Conservation (phyloP, 2,888 invertebrate genomes). For the Venusia cambrica region DNA sequence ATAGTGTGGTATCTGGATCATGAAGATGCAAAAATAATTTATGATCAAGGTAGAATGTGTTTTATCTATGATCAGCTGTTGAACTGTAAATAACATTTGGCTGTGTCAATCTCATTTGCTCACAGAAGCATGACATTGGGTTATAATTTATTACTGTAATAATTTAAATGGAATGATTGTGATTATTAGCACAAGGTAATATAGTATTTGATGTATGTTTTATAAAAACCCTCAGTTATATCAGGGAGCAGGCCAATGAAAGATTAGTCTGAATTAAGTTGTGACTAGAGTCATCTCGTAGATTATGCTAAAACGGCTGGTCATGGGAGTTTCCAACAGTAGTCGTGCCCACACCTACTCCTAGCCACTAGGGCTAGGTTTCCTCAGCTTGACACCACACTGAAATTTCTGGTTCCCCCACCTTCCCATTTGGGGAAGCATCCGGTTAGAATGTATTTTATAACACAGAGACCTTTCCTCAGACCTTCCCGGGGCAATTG, state of each 20-base stretch:
- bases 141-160: constrained; percentile 2
- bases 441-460: constrained; percentile 85
- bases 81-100: constrained; percentile 8
- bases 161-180: constrained; percentile 4
- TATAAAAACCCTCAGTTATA: constrained; percentile 71
- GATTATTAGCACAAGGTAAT: no score
- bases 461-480: constrained; percentile 83
- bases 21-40: no score
- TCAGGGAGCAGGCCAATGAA: constrained; percentile 81
- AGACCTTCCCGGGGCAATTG: constrained; percentile 89
- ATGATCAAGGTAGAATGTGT: constrained; percentile 2
- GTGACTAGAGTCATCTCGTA: constrained; percentile 84
- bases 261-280: constrained; percentile 95
- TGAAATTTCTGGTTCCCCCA: constrained; percentile 88
- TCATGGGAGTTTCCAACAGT: constrained; percentile 86
- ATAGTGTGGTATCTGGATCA: no score
- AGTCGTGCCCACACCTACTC: constrained; percentile 64
- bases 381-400: constrained; percentile 75
- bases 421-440: constrained; percentile 83
- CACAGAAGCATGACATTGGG: constrained; percentile 4
- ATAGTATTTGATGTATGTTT: no score
- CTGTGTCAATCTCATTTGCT: constrained; percentile 2
- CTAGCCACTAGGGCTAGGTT: constrained; percentile 60
- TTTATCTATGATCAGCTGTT: constrained; percentile 10
- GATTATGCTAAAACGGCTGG: constrained; percentile 88